Conservation (phyloP, 2,113 vertebrate genomes). For the Albula goreensis region DNA sequence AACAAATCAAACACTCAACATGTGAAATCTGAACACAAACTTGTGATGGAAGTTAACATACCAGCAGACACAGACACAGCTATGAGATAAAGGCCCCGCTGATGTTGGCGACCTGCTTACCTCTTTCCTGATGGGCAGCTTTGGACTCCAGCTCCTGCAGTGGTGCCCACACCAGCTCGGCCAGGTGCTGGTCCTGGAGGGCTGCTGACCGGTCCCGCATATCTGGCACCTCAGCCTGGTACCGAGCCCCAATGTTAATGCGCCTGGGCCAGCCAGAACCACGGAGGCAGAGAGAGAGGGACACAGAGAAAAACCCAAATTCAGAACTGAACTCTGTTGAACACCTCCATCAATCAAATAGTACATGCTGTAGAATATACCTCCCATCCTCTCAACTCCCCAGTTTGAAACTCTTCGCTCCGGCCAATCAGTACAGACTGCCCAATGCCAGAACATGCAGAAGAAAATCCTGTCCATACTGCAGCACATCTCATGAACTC, state of each 20-base stretch:
- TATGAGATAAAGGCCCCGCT: not conserved
- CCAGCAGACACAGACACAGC: not conserved
- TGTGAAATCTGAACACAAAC: too few species aligned
- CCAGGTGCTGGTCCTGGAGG: slow-evolving; percentile 79
- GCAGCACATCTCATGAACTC: too few species aligned
- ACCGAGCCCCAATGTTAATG: slow-evolving; percentile 91
- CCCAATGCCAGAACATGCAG: too few species aligned
- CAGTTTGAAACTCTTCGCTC: too few species aligned
- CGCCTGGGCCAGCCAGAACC: slow-evolving; percentile 67
- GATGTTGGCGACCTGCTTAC: slow-evolving; percentile 55
- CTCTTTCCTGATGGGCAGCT: slow-evolving; percentile 73
- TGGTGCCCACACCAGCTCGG: slow-evolving; percentile 86
- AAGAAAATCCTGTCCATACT: too few species aligned
- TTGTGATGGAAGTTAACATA: too few species aligned
- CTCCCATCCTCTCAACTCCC: too few species aligned
- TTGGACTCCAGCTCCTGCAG: slow-evolving; percentile 73
- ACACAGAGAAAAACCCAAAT: not conserved
- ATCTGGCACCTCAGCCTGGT: slow-evolving; percentile 92
- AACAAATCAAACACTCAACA: not conserved
- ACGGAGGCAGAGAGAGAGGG: not conserved
- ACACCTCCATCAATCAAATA: too few species aligned
- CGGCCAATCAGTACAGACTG: too few species aligned
- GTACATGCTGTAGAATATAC: too few species aligned
- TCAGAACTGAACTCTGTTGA: not conserved
- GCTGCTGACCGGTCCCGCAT: slow-evolving; percentile 77